These are phyloP conservation scores for Athalia rosae DNA, from an alignment of 2,888 invertebrate species.

Conservation along the genomic window DNA sequence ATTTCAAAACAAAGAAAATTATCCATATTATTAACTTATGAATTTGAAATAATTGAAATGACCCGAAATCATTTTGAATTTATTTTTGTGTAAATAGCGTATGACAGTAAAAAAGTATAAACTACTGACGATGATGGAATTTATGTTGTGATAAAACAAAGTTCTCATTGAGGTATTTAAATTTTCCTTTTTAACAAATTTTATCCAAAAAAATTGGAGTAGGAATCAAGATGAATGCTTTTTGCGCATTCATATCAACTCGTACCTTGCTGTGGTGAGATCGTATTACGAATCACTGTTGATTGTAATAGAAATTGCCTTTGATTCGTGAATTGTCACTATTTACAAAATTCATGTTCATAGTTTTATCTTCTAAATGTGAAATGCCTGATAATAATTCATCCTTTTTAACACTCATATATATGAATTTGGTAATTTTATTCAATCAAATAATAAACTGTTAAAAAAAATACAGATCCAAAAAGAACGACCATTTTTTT, in stretches of 20 bases:
- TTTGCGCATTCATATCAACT: too few relatives aligned
- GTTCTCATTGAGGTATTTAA: not conserved
- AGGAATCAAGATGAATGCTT: not conserved
- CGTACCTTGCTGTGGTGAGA: not conserved
- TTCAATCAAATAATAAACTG: conserved; percentile 23
- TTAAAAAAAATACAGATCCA: not conserved
- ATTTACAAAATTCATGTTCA: conserved; percentile 15
- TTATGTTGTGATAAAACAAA: conserved; percentile 6
- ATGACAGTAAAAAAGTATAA: not conserved
- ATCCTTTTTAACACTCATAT: not conserved
- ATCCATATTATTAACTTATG: conserved; percentile 27
- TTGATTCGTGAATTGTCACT: conserved; percentile 4
- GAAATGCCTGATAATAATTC: conserved; percentile 22
- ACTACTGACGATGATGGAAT: not conserved
- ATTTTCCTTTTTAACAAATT: not conserved
- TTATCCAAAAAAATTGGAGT: not conserved
- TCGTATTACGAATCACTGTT: not conserved
- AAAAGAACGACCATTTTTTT: not conserved
- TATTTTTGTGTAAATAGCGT: conserved; percentile 13
- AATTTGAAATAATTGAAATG: too few relatives aligned
- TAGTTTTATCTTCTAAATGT: conserved; percentile 18
- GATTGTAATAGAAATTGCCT: conserved; percentile 15
- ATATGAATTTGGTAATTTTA: conserved; percentile 16
- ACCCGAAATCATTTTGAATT: not conserved
- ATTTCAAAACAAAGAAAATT: not conserved